phyloP scores from a whole-genome alignment of 1,140 invertebrate species.

The Lethrus apterus region DNA sequence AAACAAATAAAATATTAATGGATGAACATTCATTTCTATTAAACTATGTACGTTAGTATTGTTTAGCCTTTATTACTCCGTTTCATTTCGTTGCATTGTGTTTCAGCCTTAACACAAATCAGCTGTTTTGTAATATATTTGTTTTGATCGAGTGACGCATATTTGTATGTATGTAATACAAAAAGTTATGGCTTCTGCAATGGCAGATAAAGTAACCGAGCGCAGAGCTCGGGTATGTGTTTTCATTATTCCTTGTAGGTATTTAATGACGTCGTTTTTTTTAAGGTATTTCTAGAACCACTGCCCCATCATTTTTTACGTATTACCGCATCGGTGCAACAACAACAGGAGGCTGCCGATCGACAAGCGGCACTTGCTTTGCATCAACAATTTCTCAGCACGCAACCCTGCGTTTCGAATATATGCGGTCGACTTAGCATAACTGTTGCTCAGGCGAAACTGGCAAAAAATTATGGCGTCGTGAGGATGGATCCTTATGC shows the following conservation, averaged over 20 bases:
- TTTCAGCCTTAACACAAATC: too few relatives aligned
- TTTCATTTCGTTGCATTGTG: slow-evolving; percentile 1
- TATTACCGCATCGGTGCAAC: slow-evolving; percentile 46
- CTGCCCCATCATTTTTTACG: slow-evolving; percentile 76
- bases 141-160: too few relatives aligned
- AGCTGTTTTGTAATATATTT: too few relatives aligned
- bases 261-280: slow-evolving; percentile 14
- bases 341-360: slow-evolving; percentile 67
- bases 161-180: slow-evolving; percentile 5
- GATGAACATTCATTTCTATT: too few relatives aligned
- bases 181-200: slow-evolving; percentile 33
- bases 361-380: slow-evolving; percentile 71
- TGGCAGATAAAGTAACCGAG: slow-evolving; percentile 36
- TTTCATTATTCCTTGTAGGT: background rate
- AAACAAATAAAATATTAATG: background rate
- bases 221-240: slow-evolving; percentile 32
- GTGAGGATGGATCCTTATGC: slow-evolving; percentile 96
- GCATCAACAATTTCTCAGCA: slow-evolving; percentile 63
- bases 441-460: slow-evolving; percentile 78
- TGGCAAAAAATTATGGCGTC: slow-evolving; percentile 94
- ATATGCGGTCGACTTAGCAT: slow-evolving; percentile 69
- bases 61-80: background rate
- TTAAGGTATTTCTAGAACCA: slow-evolving; percentile 67
- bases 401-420: slow-evolving; percentile 41
- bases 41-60: too few relatives aligned